Conservation (phyloP, 2,113 vertebrate genomes). For the Hippocampus guttulatus region DNA sequence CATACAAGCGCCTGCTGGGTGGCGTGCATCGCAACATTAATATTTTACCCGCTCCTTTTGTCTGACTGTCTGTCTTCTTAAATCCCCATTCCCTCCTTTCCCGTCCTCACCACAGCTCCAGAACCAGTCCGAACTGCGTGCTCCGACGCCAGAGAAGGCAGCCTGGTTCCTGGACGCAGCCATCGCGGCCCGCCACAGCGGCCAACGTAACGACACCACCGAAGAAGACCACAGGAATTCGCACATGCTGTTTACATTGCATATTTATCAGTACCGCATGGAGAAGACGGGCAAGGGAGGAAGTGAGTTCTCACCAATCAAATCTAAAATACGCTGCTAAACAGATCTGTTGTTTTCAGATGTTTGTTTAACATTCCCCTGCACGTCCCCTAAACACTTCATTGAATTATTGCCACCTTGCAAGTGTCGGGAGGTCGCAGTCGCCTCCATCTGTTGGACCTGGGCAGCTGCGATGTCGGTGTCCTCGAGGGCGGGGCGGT, state of each 20-base stretch:
- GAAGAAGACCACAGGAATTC: conserved; percentile 93
- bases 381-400: conserved; percentile 1
- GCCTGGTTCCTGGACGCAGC: conserved; percentile 95
- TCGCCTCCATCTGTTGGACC: conserved; percentile 93
- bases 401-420: conserved; percentile 10
- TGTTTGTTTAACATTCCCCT: neutral
- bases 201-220: conserved; percentile 74
- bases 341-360: neutral
- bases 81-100: neutral
- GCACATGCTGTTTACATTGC: conserved; percentile 97
- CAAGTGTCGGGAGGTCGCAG: conserved; percentile 97
- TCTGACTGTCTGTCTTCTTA: conserved; percentile 10
- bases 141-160: conserved; percentile 91
- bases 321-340: neutral
- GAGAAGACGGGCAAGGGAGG: conserved; percentile 94
- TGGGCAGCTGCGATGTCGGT: conserved; percentile 91
- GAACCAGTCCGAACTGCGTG: conserved; percentile 94
- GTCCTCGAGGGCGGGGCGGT: conserved; percentile 75
- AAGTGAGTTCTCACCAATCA: conserved; percentile 75
- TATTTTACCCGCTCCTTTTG: neutral
- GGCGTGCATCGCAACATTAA: neutral
- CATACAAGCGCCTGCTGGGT: neutral
- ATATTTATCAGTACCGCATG: conserved; percentile 98
- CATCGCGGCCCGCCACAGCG: conserved; percentile 85
- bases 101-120: conserved; percentile 77